A percentile compares a stretch with the other conserved stretches of the same genome.
These are phyloP conservation scores for Rhynchophorus ferrugineus DNA, from an alignment of 1,140 invertebrate genomes.

Conservation along the genomic window DNA sequence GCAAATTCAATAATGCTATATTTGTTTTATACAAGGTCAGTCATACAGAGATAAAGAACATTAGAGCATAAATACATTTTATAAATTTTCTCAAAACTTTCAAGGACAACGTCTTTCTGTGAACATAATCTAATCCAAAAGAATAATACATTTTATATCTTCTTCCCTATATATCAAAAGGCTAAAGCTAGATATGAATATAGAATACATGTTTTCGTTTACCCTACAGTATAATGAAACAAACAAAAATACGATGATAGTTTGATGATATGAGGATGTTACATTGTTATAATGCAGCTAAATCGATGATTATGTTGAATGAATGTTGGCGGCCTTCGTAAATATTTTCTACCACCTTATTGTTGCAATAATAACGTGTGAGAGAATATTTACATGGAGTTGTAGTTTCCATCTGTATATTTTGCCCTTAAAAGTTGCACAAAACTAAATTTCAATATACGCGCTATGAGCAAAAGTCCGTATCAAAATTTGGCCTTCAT, in stretches of 20 bases:
- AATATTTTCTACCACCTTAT: neutral
- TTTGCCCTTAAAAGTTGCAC: constrained; percentile 5
- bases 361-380: neutral
- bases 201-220: neutral
- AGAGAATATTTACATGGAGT: too few species aligned
- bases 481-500: neutral
- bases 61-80: constrained; percentile 7
- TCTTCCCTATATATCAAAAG: neutral
- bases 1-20: constrained; percentile 16
- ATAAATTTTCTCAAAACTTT: constrained; percentile 6
- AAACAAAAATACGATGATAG: too few species aligned
- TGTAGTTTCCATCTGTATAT: neutral
- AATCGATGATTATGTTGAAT: too few species aligned
- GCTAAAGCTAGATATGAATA: neutral
- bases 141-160: neutral
- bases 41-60: constrained; percentile 20
- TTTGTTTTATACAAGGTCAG: constrained; percentile 24
- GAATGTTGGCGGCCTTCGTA: too few species aligned
- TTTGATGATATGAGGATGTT: neutral
- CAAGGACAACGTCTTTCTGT: constrained; percentile 6
- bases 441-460: neutral
- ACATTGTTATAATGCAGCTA: too few species aligned
- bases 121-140: neutral
- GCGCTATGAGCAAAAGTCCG: neutral
- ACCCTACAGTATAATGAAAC: too few species aligned